Evolutionary conservation across 2,113 vertebrate genomes (phyloP).

Genomic region (Amphilophus citrinellus): DNA sequence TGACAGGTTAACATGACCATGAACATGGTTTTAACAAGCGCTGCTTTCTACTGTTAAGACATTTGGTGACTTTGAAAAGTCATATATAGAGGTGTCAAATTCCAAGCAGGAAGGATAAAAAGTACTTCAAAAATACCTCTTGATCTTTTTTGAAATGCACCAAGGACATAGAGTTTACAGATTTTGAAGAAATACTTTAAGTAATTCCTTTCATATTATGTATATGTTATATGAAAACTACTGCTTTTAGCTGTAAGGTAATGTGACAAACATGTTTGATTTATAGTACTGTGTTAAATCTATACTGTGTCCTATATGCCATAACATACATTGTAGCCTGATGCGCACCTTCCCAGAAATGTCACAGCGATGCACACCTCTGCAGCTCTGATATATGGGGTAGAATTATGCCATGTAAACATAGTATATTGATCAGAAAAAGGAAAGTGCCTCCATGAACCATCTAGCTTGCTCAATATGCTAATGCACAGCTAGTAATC

Average conservation of each 20-base stretch:
- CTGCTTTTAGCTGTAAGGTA: background rate
- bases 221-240: background rate
- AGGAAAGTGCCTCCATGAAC: background rate
- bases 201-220: background rate
- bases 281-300: slow-evolving; percentile 8
- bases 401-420: background rate
- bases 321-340: background rate
- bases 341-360: background rate
- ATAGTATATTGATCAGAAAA: background rate
- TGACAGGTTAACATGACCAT: background rate
- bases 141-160: background rate
- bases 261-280: background rate
- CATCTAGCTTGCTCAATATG: background rate
- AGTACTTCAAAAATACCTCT: background rate
- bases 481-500: background rate
- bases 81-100: background rate
- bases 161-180: background rate
- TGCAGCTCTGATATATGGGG: background rate
- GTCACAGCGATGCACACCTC: background rate
- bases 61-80: background rate
- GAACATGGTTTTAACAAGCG: background rate
- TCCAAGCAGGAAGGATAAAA: background rate
- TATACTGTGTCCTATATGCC: background rate
- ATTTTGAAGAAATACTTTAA: background rate
- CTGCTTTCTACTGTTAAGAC: background rate